Evolutionary conservation across 1,140 invertebrate species (phyloP), one percentile per base, ranked within the genome.

Genomic region (Streblospio benedicti): DNA sequence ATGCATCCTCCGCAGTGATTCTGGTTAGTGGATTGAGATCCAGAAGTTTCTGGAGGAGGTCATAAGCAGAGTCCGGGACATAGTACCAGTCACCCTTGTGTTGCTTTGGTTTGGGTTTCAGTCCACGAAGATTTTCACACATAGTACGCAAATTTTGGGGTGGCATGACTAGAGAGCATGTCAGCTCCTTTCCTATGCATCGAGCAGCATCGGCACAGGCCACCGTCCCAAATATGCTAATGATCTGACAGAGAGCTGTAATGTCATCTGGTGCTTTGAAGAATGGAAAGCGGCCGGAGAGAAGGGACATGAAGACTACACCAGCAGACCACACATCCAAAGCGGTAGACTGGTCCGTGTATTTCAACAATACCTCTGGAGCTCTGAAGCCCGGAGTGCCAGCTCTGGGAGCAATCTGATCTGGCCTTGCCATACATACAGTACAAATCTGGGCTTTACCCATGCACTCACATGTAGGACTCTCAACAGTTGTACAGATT

Each of bases 311-410:
- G 67, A 93, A 83, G 59, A 93, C 91, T 3, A 93, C 86, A 35
- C 91, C 91, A 41, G 84, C 84, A 33, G 91, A 88, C 91, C 91
- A 94, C 56, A 92, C 82, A 79, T 95, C 91, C 61, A 95, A 86
- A 64, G 87, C 88, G 71, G 86, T 84, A 4, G 86, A 86, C 79
- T 92, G 90, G 53, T 85, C 75, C 12, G 81, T 78, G 75, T 84
- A 84, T 70, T 89, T 89, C 28, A 92, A 78, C 32, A 92, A 75
- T 50, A 93, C 89, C 81, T 95, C 91, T 0, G 91, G 91, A 54
- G 91, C 87, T 41, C 91, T 80, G 71, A 89, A 93, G 2, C 89
- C 91, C 25, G 90, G 88, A n/a, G 91, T 94, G 28, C 91, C 91
- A 38, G 90, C 90, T 65, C 91, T 79, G 9, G 87, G 84, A 1